Conservation (phyloP, 2,113 vertebrate genomes). For the Poicephalus gulielmi region DNA sequence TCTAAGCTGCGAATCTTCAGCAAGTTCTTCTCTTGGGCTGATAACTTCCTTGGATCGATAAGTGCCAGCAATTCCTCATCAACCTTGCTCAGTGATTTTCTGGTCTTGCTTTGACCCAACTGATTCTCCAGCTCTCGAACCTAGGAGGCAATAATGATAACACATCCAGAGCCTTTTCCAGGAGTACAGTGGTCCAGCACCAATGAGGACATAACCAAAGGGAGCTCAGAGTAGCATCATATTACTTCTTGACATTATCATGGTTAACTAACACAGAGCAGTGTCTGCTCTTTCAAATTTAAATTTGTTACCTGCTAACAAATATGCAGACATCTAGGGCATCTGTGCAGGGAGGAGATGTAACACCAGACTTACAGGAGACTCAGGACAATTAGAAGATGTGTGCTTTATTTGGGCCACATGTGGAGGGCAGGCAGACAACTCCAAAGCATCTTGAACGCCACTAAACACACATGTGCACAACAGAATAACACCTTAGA, state of each 20-base stretch:
- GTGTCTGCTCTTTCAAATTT: neutral
- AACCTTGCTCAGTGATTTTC: slow-evolving; percentile 10
- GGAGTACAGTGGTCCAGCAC: neutral
- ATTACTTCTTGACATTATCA: neutral
- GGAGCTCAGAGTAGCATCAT: neutral
- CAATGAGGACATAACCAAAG: neutral
- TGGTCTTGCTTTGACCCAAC: slow-evolving; percentile 71
- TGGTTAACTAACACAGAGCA: neutral
- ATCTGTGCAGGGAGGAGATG: neutral
- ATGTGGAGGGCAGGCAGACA: neutral
- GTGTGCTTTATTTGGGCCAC: neutral
- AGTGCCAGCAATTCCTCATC: slow-evolving; percentile 65
- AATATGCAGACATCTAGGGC: neutral
- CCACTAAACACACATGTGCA: neutral
- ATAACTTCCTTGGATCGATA: slow-evolving; percentile 66
- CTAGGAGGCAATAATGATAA: slow-evolving; percentile 58
- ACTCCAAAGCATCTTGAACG: neutral
- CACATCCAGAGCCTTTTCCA: neutral
- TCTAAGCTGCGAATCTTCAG: slow-evolving; percentile 84
- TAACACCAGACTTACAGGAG: neutral
- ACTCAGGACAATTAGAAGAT: neutral
- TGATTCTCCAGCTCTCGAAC: slow-evolving; percentile 89
- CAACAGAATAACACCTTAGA: neutral
- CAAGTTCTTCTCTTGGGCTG: slow-evolving; percentile 81
- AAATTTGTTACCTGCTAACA: neutral